Base-by-base conservation (phyloP, 2,888 invertebrate species). In the Volucella inflata region DNA sequence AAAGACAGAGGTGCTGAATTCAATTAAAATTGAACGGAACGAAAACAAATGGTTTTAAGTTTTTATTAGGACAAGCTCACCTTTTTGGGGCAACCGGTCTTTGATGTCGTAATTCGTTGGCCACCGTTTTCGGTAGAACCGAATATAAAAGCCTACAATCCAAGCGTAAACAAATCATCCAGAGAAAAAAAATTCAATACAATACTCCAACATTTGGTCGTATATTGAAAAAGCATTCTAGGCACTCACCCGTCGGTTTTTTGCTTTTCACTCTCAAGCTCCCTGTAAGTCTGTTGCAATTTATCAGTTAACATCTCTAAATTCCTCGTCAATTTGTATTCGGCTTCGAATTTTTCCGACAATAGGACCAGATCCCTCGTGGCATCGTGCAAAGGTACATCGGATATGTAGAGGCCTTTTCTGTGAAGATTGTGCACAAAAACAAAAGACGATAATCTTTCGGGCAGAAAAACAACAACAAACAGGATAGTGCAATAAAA, bases 341-440 rank as follows among this genome's bases (percentile, higher is more conserved):
- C 98, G 0, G 98, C 98, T 92, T 98, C 98, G 91, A 98, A 98
- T 92, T 98, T 98, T 92, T 98, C 98, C 8, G 98, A 98, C 94
- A 98, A 96, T 89, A 99, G 94, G 8, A 99, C 98, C 90, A 99
- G 93, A 93, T 98, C 98, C 78, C 98, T 94, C 3, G 98, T 98
- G 1, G 98, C 98, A 91, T 98, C 98, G 90, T 98, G 98, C 17
- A 98, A 94, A 2, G 98, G 98, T 87, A 98, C 97, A 93, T 99
- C 98, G 81, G 98, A 97, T 89, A 99, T 95, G 92, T 96, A 98
- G 36, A 99, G 94, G 2, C 98, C 98, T 67, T 97, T 95, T 88
- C 98, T 97, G 90, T 46, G 81, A 92, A 90, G 84, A 46, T 77
- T n/a, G 17, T n/a, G 38, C 8, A 60, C 14, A 17, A 48, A 14